A percentile compares a stretch with the other conserved stretches of the same genome.
Conservation (phyloP, 2,888 invertebrate genomes). For the Spisula subtruncata region DNA sequence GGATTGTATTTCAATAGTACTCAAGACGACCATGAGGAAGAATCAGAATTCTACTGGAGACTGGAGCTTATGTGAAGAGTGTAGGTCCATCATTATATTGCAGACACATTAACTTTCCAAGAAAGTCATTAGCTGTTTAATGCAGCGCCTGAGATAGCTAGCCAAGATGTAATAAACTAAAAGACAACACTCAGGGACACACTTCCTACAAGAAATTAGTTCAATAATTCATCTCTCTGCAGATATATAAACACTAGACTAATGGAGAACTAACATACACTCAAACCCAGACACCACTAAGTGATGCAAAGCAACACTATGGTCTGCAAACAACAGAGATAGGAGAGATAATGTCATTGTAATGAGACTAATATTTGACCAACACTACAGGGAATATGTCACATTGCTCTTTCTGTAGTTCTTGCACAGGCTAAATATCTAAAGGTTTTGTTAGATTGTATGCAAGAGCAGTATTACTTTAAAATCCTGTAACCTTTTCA, state of each 20-base stretch:
- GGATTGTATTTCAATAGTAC: not conserved
- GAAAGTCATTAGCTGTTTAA: not conserved
- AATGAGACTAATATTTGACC: too few relatives aligned
- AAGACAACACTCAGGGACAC: not conserved
- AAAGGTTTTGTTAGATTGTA: too few relatives aligned
- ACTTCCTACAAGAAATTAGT: not conserved
- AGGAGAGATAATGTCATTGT: too few relatives aligned
- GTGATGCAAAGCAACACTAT: too few relatives aligned
- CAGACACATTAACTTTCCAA: not conserved
- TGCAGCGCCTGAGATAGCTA: not conserved
- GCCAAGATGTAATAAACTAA: not conserved
- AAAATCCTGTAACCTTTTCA: too few relatives aligned
- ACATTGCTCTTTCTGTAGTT: too few relatives aligned
- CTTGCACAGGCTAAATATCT: too few relatives aligned
- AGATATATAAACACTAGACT: not conserved
- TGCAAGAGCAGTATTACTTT: too few relatives aligned
- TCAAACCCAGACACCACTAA: too few relatives aligned
- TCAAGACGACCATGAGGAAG: not conserved
- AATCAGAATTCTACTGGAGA: not conserved
- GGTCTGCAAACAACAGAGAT: too few relatives aligned
- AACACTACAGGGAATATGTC: too few relatives aligned
- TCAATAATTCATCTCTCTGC: slow-evolving; percentile 8
- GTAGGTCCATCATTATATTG: not conserved
- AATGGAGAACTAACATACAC: not conserved
- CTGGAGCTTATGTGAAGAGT: not conserved